A percentile compares a stretch with the other conserved stretches of the same genome.
phyloP scores from a whole-genome alignment of 2,113 vertebrate species.

The Columba janthina region DNA sequence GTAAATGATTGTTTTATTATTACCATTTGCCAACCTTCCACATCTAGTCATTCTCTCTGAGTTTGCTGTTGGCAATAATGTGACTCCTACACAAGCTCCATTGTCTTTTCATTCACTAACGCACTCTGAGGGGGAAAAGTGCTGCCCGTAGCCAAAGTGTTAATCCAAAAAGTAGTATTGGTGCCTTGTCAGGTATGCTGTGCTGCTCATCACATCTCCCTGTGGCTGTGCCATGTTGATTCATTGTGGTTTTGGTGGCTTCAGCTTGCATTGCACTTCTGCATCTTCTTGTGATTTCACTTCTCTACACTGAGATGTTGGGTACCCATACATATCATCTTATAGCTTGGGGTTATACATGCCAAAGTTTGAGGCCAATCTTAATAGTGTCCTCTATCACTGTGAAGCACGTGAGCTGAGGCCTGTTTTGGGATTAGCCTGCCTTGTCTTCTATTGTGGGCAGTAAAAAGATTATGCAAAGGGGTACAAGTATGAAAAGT shows the following conservation, averaged over 20 bases:
- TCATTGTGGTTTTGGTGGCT: fast-evolving
- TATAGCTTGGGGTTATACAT: background rate
- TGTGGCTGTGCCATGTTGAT: background rate
- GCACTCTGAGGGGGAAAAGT: background rate
- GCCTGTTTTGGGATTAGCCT: background rate
- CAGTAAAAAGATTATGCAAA: background rate
- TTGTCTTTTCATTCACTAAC: background rate
- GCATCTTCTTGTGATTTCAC: background rate
- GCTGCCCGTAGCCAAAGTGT: background rate
- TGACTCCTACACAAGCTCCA: fast-evolving
- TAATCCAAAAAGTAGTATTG: background rate
- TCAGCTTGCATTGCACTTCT: background rate
- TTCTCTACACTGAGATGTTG: background rate
- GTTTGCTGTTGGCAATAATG: background rate
- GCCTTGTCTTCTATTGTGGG: background rate
- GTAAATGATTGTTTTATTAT: background rate
- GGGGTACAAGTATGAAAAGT: background rate
- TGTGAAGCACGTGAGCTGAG: fast-evolving
- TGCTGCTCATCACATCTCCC: background rate
- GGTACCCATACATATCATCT: background rate
- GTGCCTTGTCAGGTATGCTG: background rate
- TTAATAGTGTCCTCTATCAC: background rate
- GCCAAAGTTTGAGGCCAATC: background rate
- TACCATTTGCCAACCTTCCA: background rate
- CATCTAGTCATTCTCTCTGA: background rate